Conservation (phyloP, 92 coral and sea anemone species). For the Heteractis magnifica region DNA sequence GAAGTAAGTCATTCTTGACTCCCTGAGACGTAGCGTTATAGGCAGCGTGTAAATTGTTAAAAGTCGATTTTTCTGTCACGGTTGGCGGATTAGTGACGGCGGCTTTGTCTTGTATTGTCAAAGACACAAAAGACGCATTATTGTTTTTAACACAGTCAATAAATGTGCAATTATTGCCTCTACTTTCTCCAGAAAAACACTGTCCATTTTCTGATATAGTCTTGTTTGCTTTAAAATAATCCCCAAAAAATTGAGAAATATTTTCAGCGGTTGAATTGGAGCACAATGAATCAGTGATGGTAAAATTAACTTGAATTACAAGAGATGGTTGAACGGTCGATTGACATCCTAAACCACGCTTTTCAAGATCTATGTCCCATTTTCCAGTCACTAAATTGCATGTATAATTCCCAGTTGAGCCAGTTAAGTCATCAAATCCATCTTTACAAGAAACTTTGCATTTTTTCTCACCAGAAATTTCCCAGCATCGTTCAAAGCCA, state of each 20-base stretch:
- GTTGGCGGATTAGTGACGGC: neutral
- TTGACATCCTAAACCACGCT: neutral
- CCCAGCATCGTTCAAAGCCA: slow-evolving; percentile 49
- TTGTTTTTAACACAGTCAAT: slow-evolving; percentile 2
- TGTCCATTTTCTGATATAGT: neutral
- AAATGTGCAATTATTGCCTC: neutral
- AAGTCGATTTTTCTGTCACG: neutral
- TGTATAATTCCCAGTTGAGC: slow-evolving; percentile 20
- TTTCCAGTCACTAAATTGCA: slow-evolving; percentile 55
- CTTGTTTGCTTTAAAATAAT: neutral
- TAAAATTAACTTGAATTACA: neutral
- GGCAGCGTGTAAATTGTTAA: neutral
- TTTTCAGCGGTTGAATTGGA: neutral
- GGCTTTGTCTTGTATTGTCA: slow-evolving; percentile 22
- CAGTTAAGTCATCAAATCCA: slow-evolving; percentile 34
- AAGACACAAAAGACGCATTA: slow-evolving; percentile 11
- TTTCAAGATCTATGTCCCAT: slow-evolving; percentile 49
- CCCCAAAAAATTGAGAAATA: neutral
- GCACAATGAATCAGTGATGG: neutral
- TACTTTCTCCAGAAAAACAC: slow-evolving; percentile 7
- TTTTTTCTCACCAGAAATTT: slow-evolving; percentile 26
- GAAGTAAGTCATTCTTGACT: neutral
- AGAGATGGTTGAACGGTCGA: neutral
- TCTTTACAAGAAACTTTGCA: slow-evolving; percentile 52
- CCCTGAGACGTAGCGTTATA: neutral